These are phyloP conservation scores for Drosophila ohnishii DNA, from an alignment of 1,140 invertebrate species.

Conservation along the genomic window DNA sequence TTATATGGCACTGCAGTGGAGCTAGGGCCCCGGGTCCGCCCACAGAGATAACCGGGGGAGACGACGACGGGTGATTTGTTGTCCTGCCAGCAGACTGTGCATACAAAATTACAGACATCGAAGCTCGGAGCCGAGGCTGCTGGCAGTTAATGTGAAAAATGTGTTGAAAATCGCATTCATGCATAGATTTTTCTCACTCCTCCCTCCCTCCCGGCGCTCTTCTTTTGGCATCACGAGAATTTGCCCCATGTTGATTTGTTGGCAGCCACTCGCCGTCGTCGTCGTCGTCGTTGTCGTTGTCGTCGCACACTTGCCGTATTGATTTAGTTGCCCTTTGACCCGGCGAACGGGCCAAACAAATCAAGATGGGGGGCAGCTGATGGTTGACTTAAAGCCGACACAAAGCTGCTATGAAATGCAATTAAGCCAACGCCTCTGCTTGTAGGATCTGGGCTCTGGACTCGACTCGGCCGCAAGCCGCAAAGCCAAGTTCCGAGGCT, in stretches of 20 bases:
- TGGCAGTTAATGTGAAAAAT: constrained; percentile 79
- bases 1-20: constrained; percentile 58
- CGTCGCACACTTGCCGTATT: constrained; percentile 48
- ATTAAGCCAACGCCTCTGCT: constrained; percentile 60
- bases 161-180: constrained; percentile 72
- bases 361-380: constrained; percentile 44
- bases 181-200: constrained; percentile 62
- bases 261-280: constrained; percentile 42
- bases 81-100: constrained; percentile 73
- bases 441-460: background rate
- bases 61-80: constrained; percentile 64
- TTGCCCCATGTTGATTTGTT: constrained; percentile 45
- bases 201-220: background rate
- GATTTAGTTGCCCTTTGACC: constrained; percentile 59
- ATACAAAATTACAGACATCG: constrained; percentile 77
- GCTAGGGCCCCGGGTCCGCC: constrained; percentile 3
- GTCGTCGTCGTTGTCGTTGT: constrained; percentile 11
- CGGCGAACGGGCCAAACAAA: constrained; percentile 51
- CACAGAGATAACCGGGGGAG: background rate
- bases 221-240: constrained; percentile 9
- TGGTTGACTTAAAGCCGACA: constrained; percentile 71
- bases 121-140: constrained; percentile 27
- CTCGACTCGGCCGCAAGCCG: constrained; percentile 29
- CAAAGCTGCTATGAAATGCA: constrained; percentile 73
- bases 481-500: constrained; percentile 50